phyloP scores from a whole-genome alignment of 2,888 invertebrate species.

The Dichetophora obliterata region DNA sequence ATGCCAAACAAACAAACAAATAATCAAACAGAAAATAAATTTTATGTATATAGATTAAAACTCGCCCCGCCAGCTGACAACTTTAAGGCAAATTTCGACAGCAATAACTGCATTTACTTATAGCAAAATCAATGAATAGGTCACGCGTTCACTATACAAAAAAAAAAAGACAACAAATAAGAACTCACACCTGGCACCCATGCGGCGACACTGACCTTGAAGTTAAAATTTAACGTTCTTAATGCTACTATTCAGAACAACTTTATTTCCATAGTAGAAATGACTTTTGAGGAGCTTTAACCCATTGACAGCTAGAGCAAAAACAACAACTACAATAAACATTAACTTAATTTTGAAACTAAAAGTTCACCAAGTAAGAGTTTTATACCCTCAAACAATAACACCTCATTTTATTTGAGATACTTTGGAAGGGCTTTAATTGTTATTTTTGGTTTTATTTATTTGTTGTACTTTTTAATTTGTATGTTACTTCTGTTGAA shows the following conservation, averaged over 20 bases:
- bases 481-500: not conserved
- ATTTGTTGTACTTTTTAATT: not conserved
- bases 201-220: not conserved
- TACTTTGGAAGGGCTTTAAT: no score
- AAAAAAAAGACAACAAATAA: not conserved
- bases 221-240: not conserved
- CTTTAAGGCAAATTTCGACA: no score
- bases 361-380: not conserved
- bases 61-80: no score
- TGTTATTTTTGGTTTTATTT: not conserved
- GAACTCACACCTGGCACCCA: not conserved
- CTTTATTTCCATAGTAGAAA: no score
- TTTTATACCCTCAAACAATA: no score
- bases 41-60: no score
- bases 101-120: no score
- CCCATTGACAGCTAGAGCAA: not conserved
- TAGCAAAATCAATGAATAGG: no score
- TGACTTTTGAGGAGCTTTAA: not conserved
- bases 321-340: conserved; percentile 17
- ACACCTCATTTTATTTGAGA: no score
- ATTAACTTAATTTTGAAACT: not conserved
- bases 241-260: not conserved
- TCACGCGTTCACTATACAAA: no score
- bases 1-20: no score
- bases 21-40: no score